These are phyloP conservation scores for Palythoa grandis DNA, from an alignment of 92 coral and sea anemone species.

Conservation along the genomic window DNA sequence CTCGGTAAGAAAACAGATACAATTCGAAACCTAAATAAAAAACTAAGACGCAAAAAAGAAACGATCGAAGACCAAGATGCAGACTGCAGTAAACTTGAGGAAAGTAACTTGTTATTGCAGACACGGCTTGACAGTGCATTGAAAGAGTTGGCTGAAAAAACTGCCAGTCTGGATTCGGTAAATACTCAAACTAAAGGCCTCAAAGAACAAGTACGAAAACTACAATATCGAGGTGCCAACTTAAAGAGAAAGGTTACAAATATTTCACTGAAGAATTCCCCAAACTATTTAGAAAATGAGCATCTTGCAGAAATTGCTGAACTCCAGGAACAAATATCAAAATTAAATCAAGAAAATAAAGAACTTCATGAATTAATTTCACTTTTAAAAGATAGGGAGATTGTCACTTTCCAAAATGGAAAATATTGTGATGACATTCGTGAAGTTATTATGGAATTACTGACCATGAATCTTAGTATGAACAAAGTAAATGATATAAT, in stretches of 20 bases:
- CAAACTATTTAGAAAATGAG: not conserved
- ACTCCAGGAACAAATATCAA: not conserved
- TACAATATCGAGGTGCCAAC: not conserved
- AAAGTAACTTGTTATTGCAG: not conserved
- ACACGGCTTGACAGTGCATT: not conserved
- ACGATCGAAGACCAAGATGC: not conserved
- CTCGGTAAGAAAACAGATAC: not conserved
- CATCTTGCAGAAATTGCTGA: not conserved
- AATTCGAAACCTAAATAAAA: not conserved
- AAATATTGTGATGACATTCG: constrained; percentile 43
- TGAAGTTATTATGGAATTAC: constrained; percentile 30
- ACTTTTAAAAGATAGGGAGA: not conserved
- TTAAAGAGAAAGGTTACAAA: constrained; percentile 2
- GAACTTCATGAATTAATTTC: constrained; percentile 32
- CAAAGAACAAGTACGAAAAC: not conserved
- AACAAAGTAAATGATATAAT: constrained; percentile 50
- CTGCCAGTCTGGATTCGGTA: not conserved
- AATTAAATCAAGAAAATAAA: constrained; percentile 34
- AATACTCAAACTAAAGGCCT: not conserved
- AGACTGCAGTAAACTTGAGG: not conserved
- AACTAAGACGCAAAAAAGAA: not conserved
- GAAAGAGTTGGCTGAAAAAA: not conserved
- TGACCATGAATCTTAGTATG: constrained; percentile 47
- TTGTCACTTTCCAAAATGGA: constrained; percentile 44
- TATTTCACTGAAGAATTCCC: not conserved